Base-by-base conservation (phyloP, 2,113 vertebrate genomes). In the Hemibagrus wyckioides region DNA sequence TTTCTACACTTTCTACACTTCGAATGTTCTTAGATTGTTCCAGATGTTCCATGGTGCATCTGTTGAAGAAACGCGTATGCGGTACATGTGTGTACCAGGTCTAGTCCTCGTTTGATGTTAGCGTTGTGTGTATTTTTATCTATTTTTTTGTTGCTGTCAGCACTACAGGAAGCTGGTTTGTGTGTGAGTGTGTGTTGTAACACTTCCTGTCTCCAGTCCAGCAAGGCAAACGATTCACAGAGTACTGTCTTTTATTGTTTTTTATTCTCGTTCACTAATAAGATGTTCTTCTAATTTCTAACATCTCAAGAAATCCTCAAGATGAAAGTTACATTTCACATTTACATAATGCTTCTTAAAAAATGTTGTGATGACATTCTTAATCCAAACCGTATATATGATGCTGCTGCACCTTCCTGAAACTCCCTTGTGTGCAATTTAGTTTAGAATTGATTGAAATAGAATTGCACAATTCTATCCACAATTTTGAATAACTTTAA, bases 121-220 rank as follows among this genome's bases (percentile, higher is more conserved):
- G 1, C 10, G 28, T 61, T 77, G 21, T 39, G 17, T 59, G 21
- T 50, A 33, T 61, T 17, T 4, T 8, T 19, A 50, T n/a, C 3
- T 36, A n/a, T 63, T 2, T 76, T 56, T 17, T 59, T 36, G 7
- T 50, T 54, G 63, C n/a, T 73, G 52, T 57, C 39, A 57, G 65
- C 17, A 21, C 36, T 59, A 39, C 39, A 69, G 86, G 86, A 87
- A 87, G 86, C 75, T 39, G 13, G 54, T 17, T 30, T 57, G 30
- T 50, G 56, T 44, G 59, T 25, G 10, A 36, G 57, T 63, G 41
- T 41, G 67, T 84, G 80, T 57, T 30, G 19, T 36, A 82, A 50
- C 80, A 63, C 59, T 87, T 87, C 86, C 86, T 87, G 86, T 36
- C 67, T 48, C 39, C 17, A 33, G 65, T 28, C 30, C 36, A 48